A percentile compares a stretch with the other conserved stretches of the same genome.
Conservation (phyloP, 1,140 invertebrate genomes). For the Samia ricini region DNA sequence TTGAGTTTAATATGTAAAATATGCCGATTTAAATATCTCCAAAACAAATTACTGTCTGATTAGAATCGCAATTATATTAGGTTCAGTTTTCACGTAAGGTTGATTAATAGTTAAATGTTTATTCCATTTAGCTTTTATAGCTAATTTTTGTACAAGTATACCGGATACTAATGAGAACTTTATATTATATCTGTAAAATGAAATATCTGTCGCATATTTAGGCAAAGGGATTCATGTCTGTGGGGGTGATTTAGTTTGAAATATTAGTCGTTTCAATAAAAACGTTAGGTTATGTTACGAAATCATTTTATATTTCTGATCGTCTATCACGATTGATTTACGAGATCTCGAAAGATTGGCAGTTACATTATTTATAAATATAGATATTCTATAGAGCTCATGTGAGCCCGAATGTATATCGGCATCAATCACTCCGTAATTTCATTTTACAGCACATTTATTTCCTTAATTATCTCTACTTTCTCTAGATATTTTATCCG, state of each 20-base stretch:
- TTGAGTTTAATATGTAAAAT: no score
- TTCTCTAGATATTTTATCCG: background rate
- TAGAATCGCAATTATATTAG: no score
- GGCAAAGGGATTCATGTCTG: background rate
- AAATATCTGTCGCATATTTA: background rate
- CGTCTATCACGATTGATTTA: background rate
- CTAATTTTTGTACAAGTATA: no score
- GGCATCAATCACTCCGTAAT: background rate
- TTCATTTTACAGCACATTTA: background rate
- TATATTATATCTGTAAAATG: background rate
- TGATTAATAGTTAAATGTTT: no score
- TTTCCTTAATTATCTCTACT: background rate
- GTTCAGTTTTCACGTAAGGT: no score
- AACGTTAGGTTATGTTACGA: background rate
- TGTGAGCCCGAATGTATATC: background rate
- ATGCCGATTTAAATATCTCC: no score
- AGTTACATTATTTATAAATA: background rate
- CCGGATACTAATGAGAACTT: no score
- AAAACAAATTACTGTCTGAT: no score
- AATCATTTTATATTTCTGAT: background rate
- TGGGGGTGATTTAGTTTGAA: background rate
- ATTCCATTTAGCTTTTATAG: no score
- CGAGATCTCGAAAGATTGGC: background rate
- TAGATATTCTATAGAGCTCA: background rate
- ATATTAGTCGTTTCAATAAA: background rate